Conservation (phyloP, 2,113 vertebrate genomes). For the Galemys pyrenaicus region DNA sequence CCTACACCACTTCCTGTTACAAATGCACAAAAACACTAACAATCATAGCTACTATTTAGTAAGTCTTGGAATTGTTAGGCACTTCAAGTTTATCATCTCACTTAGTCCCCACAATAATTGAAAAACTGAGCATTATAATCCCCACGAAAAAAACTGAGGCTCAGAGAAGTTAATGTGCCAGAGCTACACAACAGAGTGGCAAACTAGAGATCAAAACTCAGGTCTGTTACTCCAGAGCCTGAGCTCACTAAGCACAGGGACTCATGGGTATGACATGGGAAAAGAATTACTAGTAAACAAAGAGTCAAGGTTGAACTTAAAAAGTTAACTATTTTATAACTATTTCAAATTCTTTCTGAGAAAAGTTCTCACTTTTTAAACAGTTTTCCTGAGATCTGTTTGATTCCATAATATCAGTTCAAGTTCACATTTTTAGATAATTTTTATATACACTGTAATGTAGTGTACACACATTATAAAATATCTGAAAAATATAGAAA, state of each 20-base stretch:
- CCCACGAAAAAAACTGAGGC: slow-evolving; percentile 65
- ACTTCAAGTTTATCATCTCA: slow-evolving; percentile 11
- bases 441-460: slow-evolving; percentile 69
- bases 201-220: not conserved
- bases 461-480: slow-evolving; percentile 61
- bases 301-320: slow-evolving; percentile 18
- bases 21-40: slow-evolving; percentile 13
- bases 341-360: slow-evolving; percentile 24
- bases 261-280: not conserved
- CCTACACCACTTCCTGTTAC: not conserved
- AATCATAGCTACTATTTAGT: not conserved
- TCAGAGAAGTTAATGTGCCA: slow-evolving; percentile 71
- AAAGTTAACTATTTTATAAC: slow-evolving; percentile 33
- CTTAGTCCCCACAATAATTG: not conserved
- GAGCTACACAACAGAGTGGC: not conserved
- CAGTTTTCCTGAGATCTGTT: slow-evolving; percentile 51
- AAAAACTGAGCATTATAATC: slow-evolving; percentile 7
- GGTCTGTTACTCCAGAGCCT: not conserved
- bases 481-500: slow-evolving; percentile 60
- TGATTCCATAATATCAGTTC: slow-evolving; percentile 36
- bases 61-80: not conserved
- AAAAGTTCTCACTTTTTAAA: slow-evolving; percentile 63
- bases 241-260: not conserved
- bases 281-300: slow-evolving; percentile 29
- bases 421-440: slow-evolving; percentile 48